A percentile compares a stretch with the other conserved stretches of the same genome.
These are phyloP conservation scores for Diploptera punctata DNA, from an alignment of 2,888 invertebrate genomes.

Conservation along the genomic window DNA sequence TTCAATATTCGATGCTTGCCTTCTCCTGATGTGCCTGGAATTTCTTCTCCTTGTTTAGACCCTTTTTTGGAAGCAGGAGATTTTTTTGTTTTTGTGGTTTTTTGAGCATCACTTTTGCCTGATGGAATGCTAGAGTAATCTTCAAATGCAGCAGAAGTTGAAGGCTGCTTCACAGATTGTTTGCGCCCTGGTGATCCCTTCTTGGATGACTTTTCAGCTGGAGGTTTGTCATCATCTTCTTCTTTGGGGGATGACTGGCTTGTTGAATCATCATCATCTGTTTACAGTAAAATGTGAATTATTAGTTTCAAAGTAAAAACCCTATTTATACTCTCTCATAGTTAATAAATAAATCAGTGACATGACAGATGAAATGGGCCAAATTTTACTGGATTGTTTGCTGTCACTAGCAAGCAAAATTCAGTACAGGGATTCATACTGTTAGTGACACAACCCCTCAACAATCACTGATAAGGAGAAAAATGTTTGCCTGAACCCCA, in stretches of 20 bases:
- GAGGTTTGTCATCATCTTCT: constrained; percentile 18
- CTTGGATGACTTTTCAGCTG: constrained; percentile 18
- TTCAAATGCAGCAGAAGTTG: constrained; percentile 31
- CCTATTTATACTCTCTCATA: no score
- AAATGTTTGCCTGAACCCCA: no score
- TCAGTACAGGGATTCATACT: no score
- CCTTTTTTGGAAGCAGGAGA: neutral
- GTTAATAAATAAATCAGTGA: no score
- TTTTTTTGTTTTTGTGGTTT: neutral
- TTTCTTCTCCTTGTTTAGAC: constrained; percentile 3
- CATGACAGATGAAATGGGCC: no score
- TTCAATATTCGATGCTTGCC: neutral
- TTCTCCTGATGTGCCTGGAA: constrained; percentile 12
- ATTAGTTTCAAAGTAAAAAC: no score
- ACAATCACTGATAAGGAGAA: no score
- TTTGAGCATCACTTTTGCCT: constrained; percentile 1
- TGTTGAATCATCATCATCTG: constrained; percentile 27
- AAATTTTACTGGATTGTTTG: no score
- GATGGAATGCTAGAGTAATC: constrained; percentile 27
- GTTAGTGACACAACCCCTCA: no score
- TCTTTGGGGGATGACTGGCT: constrained; percentile 23
- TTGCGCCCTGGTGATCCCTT: constrained; percentile 27
- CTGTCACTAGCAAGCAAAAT: no score
- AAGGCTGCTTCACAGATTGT: constrained; percentile 10
- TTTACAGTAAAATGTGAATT: no score